These are phyloP conservation scores for Lucilia cuprina DNA, from an alignment of 1,140 invertebrate genomes.

Conservation along the genomic window DNA sequence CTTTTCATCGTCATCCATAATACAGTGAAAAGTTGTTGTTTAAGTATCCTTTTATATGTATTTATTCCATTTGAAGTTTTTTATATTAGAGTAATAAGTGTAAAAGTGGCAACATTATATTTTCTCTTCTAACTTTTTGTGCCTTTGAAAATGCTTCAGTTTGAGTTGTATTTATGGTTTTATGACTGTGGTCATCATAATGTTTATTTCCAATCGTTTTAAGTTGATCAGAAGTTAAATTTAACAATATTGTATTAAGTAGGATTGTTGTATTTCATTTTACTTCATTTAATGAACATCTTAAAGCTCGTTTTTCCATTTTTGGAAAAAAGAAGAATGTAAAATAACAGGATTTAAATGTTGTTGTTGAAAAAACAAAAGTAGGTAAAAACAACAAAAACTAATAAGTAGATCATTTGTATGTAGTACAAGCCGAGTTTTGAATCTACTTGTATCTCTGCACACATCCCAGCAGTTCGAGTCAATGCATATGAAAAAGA, in stretches of 20 bases:
- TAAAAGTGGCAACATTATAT: constrained; percentile 1
- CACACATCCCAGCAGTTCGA: too few relatives aligned
- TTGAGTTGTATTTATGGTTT: background rate
- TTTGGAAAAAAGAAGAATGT: too few relatives aligned
- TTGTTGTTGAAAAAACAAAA: too few relatives aligned
- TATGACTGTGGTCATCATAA: background rate
- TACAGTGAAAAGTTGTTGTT: background rate
- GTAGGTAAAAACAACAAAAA: too few relatives aligned
- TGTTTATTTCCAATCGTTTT: background rate
- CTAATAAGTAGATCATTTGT: too few relatives aligned
- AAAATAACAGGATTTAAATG: too few relatives aligned
- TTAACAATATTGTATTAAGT: background rate
- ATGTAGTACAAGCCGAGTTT: too few relatives aligned
- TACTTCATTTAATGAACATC: too few relatives aligned
- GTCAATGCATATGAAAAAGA: too few relatives aligned
- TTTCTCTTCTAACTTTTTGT: background rate
- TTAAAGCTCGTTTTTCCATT: too few relatives aligned
- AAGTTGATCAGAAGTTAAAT: background rate
- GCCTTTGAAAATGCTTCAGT: background rate
- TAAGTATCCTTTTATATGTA: background rate
- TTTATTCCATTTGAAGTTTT: background rate
- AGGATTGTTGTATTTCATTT: too few relatives aligned
- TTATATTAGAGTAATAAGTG: background rate
- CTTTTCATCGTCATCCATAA: background rate
- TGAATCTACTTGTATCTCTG: too few relatives aligned